Evolutionary conservation across 2,113 vertebrate genomes (phyloP), one percentile per base, ranked within the genome.

Genomic region (Ophthalmolycus amberensis): DNA sequence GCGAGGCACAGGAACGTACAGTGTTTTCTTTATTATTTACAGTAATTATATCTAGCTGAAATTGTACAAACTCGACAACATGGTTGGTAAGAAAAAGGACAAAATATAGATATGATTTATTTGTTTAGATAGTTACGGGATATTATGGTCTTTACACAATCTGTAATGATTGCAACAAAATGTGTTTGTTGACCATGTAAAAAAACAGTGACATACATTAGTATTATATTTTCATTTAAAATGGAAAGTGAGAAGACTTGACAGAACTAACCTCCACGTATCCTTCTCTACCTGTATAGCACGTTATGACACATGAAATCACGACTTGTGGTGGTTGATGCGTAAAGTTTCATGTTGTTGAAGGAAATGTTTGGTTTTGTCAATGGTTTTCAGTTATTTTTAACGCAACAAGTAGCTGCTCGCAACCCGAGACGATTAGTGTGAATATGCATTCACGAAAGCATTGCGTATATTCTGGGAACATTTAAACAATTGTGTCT

Each of bases 281-380:
- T 77, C 14, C 27, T 70, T 77, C 59, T 67, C 59, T 82, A 58
- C 42, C 50, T 54, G 8, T 27, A 48, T 59, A 22, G 52, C 58
- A 62, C 65, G 62, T 68, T 56, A 1, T 40, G 46, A 76, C 12
- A 79, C 15, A 0, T 65, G 75, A 87, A 90, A 71, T 79, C 84
- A 79, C 7, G 3, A 75, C 71, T 83, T 2, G 6, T 52, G 27
- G 74, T 74, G 81, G 79, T 88, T 78, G 32, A 59, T 64, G 60
- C 4, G 25, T 32, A 84, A 77, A 42, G 46, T 83, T 87, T 90
- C 62, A 46, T 73, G 58, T 84, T 29, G 15, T 69, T 65, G 58
- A 69, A 59, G 71, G 65, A n/a, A 74, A 77, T 54, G 29, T 72
- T 76, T 14, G 71, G 27, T 74, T 80, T 74, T 64, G 60, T 75